Percentiles rank a stretch among this genome's conserved stretches.
Evolutionary conservation across 2,113 vertebrate species (phyloP).

Genomic region (Engystomops pustulosus): DNA sequence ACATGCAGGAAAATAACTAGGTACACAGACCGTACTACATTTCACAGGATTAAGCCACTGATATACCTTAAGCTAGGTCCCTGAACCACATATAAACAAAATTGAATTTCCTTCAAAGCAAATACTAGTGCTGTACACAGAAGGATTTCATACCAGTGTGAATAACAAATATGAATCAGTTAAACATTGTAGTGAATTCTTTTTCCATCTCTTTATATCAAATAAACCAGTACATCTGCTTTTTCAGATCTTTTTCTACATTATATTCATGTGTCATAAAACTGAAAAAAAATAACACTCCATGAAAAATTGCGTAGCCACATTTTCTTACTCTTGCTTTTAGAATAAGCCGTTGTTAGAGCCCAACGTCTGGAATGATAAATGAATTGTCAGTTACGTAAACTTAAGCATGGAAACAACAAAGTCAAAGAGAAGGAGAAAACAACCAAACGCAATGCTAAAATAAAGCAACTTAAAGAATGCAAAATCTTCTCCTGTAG

Average conservation of each 20-base stretch:
- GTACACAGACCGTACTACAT: too few relatives aligned
- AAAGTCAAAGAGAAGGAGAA: constrained; percentile 52
- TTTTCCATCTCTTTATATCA: not conserved
- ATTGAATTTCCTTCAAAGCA: not conserved
- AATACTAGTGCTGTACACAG: not conserved
- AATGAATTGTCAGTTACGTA: constrained; percentile 54
- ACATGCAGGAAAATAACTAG: too few relatives aligned
- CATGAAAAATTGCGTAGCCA: constrained; percentile 41
- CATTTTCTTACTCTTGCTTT: constrained; percentile 32
- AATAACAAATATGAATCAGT: too few relatives aligned
- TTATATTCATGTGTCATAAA: constrained; percentile 27
- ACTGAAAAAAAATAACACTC: constrained; percentile 18
- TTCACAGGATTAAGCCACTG: too few relatives aligned
- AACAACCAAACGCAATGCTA: not conserved
- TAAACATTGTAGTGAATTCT: not conserved
- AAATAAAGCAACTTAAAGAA: not conserved
- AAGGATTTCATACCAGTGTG: not conserved
- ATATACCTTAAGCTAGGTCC: not conserved
- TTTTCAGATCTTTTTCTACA: not conserved
- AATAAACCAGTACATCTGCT: not conserved
- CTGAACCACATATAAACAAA: not conserved
- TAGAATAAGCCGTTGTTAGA: constrained; percentile 56
- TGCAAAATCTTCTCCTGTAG: not conserved
- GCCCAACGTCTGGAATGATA: constrained; percentile 47
- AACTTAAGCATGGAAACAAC: constrained; percentile 55